Evolutionary conservation across 1,140 invertebrate genomes (phyloP), one percentile per base, ranked within the genome.

Genomic region (Heliconius hewitsoni): DNA sequence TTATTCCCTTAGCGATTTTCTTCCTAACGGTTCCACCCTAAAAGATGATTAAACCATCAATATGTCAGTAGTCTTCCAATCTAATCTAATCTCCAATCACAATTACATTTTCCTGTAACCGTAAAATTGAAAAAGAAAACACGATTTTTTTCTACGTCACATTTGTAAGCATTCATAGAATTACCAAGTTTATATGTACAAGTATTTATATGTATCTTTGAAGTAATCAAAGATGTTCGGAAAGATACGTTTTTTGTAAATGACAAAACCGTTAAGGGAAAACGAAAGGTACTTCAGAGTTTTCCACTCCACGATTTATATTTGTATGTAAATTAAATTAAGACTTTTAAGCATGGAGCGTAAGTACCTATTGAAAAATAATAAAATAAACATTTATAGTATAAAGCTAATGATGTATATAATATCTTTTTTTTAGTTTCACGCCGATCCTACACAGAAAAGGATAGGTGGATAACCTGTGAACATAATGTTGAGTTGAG

Each of bases 301-400:
- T 60, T 60, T 60, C n/a, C 19, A 19, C 8, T n/a, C 55, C n/a
- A 23, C 55, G n/a, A 8, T 60, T 46, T 46, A 46, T 46, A 46
- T 46, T 60, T 60, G 55, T 60, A 60, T 60, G n/a, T 60, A 60
- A 60, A 60, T 60, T 60, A 9, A 60, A 60, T 60, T 60, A 60
- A 27, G n/a, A 27, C n/a, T 60, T 27, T 60, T 23, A 11, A n/a
- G 23, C 19, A 23, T 27, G 57, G 57, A n/a, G 18, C 0, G 2
- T 16, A 55, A 0, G 52, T 18, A 60, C n/a, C 19, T 60, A 60
- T 60, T 60, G 57, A 60, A 60, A 60, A 60, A 60, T 60, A 60
- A 60, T 60, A 27, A 60, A 60, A 11, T 55, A 1, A 13, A 0
- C n/a, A 60, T 23, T 60, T 23, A 34, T 34, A 42, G 4, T 46